Evolutionary conservation across 1,140 invertebrate genomes (phyloP), one percentile per base, ranked within the genome.

Genomic region (Heliconius melpomene): DNA sequence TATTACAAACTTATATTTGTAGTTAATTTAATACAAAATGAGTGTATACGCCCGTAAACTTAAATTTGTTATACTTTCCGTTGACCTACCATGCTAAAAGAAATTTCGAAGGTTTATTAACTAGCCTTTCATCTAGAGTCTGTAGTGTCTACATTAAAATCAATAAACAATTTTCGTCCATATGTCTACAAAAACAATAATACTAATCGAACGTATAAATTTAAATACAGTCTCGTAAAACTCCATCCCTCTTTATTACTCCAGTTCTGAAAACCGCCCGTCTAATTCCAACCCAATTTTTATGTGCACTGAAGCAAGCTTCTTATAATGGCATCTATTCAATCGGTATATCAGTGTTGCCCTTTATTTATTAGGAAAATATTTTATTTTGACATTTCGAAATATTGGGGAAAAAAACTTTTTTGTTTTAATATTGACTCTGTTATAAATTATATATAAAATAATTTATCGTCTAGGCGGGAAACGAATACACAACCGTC

Each of bases 241-340:
- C 29, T 71, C 18, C 77, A 72, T 74, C 72, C 57, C 29, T 36
- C 29, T 80, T 81, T 83, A 77, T 79, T 76, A 52, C 52, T 79
- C 38, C 46, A 80, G 18, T 76, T 66, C 54, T n/a, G 20, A 29
- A 78, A 79, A 79, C 75, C 74, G 78, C 70, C 54, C 72, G 70
- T 80, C 77, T 79, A 79, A 84, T 84, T 82, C 60, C 60, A 81
- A 66, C 75, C 82, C 66, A 82, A 85, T 83, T 83, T 79, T 82
- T 85, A 75, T 82, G 84, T 83, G 82, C 78, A 79, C 38, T 85
- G 79, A 80, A 83, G 80, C 84, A 82, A 80, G 81, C 79, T 79
- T 77, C 52, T 85, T 85, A 85, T 85, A 85, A 85, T 85, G 82
- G 78, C 57, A 79, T 85, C 84, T 80, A 57, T 83, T 83, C 80